Percentiles rank a stretch among this genome's conserved stretches.
Conservation (phyloP, 1,140 invertebrate species). For the Sitophilus oryzae region DNA sequence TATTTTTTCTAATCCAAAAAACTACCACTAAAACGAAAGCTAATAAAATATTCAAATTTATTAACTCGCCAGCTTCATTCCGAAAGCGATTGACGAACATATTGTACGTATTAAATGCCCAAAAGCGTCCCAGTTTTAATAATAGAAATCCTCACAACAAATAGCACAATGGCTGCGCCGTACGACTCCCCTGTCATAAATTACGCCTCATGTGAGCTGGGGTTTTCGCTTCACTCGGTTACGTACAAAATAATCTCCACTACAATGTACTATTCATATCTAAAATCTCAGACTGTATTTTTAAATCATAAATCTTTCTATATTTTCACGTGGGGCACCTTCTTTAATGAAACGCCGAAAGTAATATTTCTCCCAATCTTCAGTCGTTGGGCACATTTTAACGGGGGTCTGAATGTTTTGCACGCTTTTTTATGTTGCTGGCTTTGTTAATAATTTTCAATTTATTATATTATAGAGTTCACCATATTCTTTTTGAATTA, state of each 20-base stretch:
- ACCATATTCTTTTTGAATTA: no score
- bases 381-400: no score
- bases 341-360: neutral
- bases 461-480: no score
- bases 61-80: neutral
- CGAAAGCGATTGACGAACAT: slow-evolving; percentile 17
- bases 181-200: slow-evolving; percentile 15
- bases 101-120: slow-evolving; percentile 20
- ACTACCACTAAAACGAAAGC: no score
- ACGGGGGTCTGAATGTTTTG: no score
- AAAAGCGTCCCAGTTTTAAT: slow-evolving; percentile 22
- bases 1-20: no score
- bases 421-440: no score
- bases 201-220: slow-evolving; percentile 13
- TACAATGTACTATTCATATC: slow-evolving; percentile 12
- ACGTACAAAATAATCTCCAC: slow-evolving; percentile 4
- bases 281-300: slow-evolving; percentile 14
- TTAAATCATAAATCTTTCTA: slow-evolving; percentile 17
- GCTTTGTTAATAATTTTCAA: no score
- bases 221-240: slow-evolving; percentile 6
- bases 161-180: slow-evolving; percentile 22
- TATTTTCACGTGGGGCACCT: neutral
- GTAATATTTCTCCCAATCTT: neutral
- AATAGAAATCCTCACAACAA: slow-evolving; percentile 26
- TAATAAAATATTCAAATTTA: neutral